A percentile compares a stretch with the other conserved stretches of the same genome.
Conservation (phyloP, 2,888 invertebrate genomes). For the Halocaridina rubra region DNA sequence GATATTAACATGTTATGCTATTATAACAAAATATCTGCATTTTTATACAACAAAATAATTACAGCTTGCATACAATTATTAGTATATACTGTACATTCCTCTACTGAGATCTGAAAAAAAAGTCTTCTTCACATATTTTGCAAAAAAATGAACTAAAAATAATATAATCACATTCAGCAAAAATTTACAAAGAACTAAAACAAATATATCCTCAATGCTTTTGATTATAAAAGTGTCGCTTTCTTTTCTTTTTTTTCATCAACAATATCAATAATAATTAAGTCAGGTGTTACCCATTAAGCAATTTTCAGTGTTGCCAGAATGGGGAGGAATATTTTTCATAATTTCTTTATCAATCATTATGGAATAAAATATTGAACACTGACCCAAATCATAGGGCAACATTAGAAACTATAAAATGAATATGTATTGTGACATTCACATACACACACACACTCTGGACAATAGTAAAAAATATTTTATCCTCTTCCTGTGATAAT, state of each 20-base stretch:
- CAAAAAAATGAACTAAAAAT: too few relatives aligned
- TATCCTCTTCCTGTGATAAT: too few relatives aligned
- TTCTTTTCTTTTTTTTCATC: background rate
- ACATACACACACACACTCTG: too few relatives aligned
- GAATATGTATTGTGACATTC: too few relatives aligned
- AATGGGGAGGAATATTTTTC: too few relatives aligned
- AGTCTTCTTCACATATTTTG: background rate
- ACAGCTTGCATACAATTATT: background rate
- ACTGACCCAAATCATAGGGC: too few relatives aligned
- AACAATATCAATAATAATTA: background rate
- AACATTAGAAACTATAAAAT: too few relatives aligned
- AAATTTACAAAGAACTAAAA: background rate
- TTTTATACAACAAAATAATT: constrained; percentile 23
- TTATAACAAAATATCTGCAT: constrained; percentile 22
- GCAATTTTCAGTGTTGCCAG: background rate
- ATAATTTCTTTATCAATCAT: too few relatives aligned
- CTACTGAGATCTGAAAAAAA: constrained; percentile 12
- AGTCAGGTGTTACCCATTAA: background rate
- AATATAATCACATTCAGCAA: too few relatives aligned
- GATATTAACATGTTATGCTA: background rate
- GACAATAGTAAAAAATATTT: too few relatives aligned
- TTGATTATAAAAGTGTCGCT: background rate
- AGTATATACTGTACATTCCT: background rate
- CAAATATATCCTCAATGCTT: background rate
- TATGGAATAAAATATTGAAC: too few relatives aligned